Percentiles rank a stretch among this genome's conserved stretches.
Conservation (phyloP, 2,113 vertebrate genomes). For the Amblyornis subalaris region DNA sequence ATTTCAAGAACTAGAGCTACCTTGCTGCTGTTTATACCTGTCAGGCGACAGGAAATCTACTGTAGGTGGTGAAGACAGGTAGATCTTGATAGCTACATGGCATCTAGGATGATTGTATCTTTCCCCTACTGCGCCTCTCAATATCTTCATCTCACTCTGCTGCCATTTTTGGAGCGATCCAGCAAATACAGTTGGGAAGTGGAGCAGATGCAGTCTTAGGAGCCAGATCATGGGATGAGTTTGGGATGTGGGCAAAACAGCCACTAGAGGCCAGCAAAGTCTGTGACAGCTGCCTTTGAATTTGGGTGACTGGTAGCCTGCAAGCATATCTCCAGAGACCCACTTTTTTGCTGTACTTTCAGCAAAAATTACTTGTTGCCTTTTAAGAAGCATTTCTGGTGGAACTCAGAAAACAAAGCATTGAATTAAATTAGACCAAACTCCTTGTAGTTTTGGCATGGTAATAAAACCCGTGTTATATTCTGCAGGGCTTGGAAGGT, state of each 20-base stretch:
- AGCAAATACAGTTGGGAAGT: neutral
- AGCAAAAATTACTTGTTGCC: neutral
- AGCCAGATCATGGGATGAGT: neutral
- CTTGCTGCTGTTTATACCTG: neutral
- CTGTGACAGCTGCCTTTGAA: neutral
- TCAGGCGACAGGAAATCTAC: neutral
- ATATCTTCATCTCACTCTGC: rapidly evolving
- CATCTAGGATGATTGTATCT: too few species aligned
- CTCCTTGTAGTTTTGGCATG: neutral
- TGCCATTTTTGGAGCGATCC: neutral
- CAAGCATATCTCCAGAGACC: neutral
- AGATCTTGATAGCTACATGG: neutral
- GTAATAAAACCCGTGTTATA: neutral
- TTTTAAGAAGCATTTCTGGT: neutral
- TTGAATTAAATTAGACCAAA: neutral
- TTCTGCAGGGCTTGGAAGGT: neutral
- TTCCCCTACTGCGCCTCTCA: neutral
- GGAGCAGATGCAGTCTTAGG: neutral
- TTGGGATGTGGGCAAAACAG: neutral
- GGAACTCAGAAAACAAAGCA: neutral
- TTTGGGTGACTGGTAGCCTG: neutral
- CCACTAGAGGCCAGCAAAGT: constrained; percentile 33
- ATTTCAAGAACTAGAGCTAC: neutral
- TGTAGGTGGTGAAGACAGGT: neutral
- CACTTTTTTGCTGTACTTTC: neutral